A percentile compares a stretch with the other conserved stretches of the same genome.
phyloP scores from a whole-genome alignment of 2,888 invertebrate genomes.

The Sphaeridia pumilis region DNA sequence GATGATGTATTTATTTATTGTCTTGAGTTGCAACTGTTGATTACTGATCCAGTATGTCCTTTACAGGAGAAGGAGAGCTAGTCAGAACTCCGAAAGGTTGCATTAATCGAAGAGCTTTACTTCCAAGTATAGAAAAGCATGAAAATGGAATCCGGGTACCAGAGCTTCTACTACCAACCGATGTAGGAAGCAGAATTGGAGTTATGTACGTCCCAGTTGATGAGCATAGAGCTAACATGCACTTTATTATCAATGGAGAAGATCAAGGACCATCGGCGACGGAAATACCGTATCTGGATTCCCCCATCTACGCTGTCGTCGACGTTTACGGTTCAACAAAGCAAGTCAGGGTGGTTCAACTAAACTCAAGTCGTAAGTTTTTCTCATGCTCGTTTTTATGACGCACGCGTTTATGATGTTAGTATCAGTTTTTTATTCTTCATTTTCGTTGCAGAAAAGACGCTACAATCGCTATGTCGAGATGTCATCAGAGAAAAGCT shows the following conservation, averaged over 20 bases:
- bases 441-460: slow-evolving; percentile 67
- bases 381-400: no score
- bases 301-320: slow-evolving; percentile 71
- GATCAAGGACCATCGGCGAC: slow-evolving; percentile 81
- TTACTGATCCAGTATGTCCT: no score
- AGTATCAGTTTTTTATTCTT: no score
- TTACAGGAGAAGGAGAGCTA: slow-evolving; percentile 46
- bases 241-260: slow-evolving; percentile 91
- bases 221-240: slow-evolving; percentile 73
- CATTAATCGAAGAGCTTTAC: slow-evolving; percentile 56
- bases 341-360: slow-evolving; percentile 75
- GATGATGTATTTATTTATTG: no score
- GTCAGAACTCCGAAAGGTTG: slow-evolving; percentile 59
- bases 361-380: slow-evolving; percentile 38
- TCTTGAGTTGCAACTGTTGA: no score
- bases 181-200: slow-evolving; percentile 79
- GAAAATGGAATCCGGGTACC: background rate
- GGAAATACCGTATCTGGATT: slow-evolving; percentile 71
- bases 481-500: slow-evolving; percentile 75
- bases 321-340: slow-evolving; percentile 97
- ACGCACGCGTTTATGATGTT: no score
- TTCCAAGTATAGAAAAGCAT: slow-evolving; percentile 43
- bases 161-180: slow-evolving; percentile 67
- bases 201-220: slow-evolving; percentile 76
- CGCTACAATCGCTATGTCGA: slow-evolving; percentile 79